Conservation (phyloP, 2,888 invertebrate species). For the Sabatieria punctata region DNA sequence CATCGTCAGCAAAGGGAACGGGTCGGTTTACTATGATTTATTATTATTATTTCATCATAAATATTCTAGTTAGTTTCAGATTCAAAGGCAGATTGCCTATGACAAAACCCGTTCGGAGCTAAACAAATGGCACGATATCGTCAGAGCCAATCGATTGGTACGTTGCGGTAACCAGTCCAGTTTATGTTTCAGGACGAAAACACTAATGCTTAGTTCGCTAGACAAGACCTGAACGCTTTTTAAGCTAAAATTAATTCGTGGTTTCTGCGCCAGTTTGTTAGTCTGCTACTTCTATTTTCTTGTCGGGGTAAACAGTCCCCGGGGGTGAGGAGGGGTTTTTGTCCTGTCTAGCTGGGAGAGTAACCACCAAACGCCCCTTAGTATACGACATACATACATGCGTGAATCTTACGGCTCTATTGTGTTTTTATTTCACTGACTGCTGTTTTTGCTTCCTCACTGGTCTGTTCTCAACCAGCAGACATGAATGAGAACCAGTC, state of each 20-base stretch:
- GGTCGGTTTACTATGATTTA: not conserved
- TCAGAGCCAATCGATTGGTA: constrained; percentile 5
- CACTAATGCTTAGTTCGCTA: constrained; percentile 2
- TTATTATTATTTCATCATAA: not conserved
- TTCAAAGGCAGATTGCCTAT: constrained; percentile 8
- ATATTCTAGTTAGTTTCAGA: not conserved
- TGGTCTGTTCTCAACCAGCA: no score
- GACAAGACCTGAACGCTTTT: constrained; percentile 1
- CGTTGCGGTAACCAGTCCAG: not conserved
- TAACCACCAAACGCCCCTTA: no score
- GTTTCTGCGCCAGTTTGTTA: not conserved
- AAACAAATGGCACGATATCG: constrained; percentile 6
- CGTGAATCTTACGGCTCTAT: no score
- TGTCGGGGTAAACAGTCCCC: no score
- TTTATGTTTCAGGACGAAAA: not conserved
- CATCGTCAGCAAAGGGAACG: not conserved
- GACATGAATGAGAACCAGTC: no score
- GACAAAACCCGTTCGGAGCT: constrained; percentile 9
- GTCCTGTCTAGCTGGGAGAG: no score
- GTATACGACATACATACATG: no score
- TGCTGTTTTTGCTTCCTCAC: no score
- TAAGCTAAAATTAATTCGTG: not conserved
- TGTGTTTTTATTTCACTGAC: no score
- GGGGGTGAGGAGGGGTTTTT: no score
- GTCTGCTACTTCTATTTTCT: no score